Conservation (phyloP, 2,797 vertebrate genomes). For the Acipenser transmontanus region DNA sequence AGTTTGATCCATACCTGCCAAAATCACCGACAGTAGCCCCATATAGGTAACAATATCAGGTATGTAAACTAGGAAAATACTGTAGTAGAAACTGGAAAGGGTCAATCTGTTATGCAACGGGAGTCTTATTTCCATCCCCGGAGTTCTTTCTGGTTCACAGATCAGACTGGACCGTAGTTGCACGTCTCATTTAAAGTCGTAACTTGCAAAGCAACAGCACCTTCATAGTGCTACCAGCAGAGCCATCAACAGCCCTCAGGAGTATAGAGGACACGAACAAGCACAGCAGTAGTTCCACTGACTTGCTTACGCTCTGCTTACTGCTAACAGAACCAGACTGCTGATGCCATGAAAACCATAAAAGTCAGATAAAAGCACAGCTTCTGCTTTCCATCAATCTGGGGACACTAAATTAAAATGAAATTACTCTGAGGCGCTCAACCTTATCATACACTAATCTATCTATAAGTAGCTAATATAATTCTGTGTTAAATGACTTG, state of each 20-base stretch:
- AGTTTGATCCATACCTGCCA: no score
- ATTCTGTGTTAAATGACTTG: not conserved
- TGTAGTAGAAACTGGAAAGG: no score
- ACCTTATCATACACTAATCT: not conserved
- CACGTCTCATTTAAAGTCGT: no score
- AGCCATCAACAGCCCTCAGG: not conserved
- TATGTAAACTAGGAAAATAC: no score
- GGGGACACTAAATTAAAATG: not conserved
- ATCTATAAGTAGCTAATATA: not conserved
- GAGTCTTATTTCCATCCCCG: no score
- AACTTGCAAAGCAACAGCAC: no score
- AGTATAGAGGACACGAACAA: not conserved
- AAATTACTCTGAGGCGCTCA: not conserved
- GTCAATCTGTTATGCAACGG: no score
- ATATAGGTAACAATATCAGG: no score
- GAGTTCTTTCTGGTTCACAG: no score
- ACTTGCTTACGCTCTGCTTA: not conserved
- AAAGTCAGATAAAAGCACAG: not conserved
- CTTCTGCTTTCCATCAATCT: not conserved
- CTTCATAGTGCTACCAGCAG: no score
- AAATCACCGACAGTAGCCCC: no score
- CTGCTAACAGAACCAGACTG: not conserved
- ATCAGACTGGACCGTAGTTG: no score
- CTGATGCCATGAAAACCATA: slow-evolving; percentile 1
- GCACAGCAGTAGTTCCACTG: not conserved